A percentile compares a stretch with the other conserved stretches of the same genome.
These are phyloP conservation scores for Brachypodius melanocephalos DNA, from an alignment of 2,113 vertebrate genomes.

Conservation along the genomic window DNA sequence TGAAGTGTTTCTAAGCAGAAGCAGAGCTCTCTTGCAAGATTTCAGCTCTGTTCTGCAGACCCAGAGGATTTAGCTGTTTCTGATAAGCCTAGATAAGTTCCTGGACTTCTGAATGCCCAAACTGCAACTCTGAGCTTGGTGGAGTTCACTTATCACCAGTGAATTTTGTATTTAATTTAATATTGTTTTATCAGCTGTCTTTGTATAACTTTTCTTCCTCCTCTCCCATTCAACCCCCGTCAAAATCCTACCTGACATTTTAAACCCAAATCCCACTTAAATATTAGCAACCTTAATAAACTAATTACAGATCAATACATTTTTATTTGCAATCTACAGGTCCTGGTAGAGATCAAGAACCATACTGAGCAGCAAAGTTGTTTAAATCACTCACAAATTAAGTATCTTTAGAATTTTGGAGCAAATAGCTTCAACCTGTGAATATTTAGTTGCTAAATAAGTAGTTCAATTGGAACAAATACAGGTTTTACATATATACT, in stretches of 20 bases:
- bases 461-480: neutral
- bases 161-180: neutral
- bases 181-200: neutral
- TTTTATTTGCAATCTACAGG: neutral
- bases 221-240: neutral
- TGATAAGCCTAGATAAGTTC: slow-evolving; percentile 17
- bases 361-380: neutral
- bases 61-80: neutral
- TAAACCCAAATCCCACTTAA: neutral
- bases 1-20: slow-evolving; percentile 7
- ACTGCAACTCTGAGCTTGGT: neutral
- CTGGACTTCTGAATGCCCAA: neutral
- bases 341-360: neutral
- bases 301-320: neutral
- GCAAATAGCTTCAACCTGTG: neutral
- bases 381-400: neutral
- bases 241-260: neutral
- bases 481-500: neutral
- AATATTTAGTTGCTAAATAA: neutral
- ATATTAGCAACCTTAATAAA: neutral
- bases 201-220: neutral
- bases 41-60: neutral
- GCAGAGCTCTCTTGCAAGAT: neutral
- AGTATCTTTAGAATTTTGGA: neutral
- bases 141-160: neutral